phyloP scores from a whole-genome alignment of 2,113 vertebrate species.

The pig (Sus scrofa) region DNA sequence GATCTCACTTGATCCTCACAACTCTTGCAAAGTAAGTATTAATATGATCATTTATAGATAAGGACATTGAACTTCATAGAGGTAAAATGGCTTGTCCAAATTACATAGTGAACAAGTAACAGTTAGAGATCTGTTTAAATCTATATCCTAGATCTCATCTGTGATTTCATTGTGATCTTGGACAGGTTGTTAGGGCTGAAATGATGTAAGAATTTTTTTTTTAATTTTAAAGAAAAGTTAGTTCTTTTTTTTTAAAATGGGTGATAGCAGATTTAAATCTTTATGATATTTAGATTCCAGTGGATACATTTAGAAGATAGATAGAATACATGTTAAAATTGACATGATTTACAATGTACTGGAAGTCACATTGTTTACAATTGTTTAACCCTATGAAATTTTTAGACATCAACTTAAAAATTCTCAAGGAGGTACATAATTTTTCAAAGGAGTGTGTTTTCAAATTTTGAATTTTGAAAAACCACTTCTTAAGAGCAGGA shows the following conservation, averaged over 20 bases:
- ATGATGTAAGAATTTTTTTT: neutral
- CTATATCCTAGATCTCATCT: neutral
- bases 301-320: neutral
- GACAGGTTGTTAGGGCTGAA: neutral
- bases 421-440: neutral
- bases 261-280: constrained; percentile 27
- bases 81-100: constrained; percentile 16
- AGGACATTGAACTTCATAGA: neutral
- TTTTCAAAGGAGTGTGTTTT: constrained; percentile 12
- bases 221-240: neutral
- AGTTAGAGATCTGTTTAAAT: neutral
- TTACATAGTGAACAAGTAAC: neutral
- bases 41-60: neutral
- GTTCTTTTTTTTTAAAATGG: neutral
- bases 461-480: neutral
- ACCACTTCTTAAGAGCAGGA: neutral
- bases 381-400: constrained; percentile 28
- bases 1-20: neutral
- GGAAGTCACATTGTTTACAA: constrained; percentile 17
- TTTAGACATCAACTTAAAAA: constrained; percentile 17
- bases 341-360: neutral
- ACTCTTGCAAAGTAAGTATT: neutral
- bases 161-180: neutral
- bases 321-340: constrained; percentile 24
- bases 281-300: constrained; percentile 12